Percentiles rank a stretch among this genome's conserved stretches.
These are phyloP conservation scores for Trissolcus basalis DNA, from an alignment of 1,140 invertebrate species.

Conservation along the genomic window DNA sequence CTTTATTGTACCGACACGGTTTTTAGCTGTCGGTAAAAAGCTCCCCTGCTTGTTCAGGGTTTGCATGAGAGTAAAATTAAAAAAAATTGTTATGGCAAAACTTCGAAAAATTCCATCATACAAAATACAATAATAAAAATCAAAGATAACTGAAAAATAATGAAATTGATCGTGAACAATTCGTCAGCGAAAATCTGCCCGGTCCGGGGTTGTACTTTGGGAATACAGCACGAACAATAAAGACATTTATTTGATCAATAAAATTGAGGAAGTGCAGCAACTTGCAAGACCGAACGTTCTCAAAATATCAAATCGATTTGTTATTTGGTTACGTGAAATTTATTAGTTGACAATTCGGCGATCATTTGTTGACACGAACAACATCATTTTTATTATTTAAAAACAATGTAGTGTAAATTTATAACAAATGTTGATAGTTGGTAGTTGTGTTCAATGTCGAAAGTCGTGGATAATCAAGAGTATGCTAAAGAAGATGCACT, in stretches of 20 bases:
- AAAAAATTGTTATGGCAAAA: no score
- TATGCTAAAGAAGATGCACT: not conserved
- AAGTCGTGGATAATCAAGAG: no score
- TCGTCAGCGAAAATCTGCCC: not conserved
- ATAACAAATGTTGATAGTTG: not conserved
- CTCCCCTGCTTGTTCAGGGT: no score
- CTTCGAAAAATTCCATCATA: no score
- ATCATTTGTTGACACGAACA: no score
- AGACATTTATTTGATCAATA: conserved; percentile 49
- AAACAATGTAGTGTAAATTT: no score
- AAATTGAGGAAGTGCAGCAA: conserved; percentile 32
- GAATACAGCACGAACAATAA: conserved; percentile 25
- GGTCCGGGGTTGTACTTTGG: not conserved
- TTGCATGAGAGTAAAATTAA: no score
- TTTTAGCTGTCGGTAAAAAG: not conserved
- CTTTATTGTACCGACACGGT: conserved; percentile 1
- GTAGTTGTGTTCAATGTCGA: no score
- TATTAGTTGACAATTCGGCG: no score
- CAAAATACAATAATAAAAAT: no score
- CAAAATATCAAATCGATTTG: conserved; percentile 4
- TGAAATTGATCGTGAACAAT: not conserved
- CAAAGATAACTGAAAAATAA: no score
- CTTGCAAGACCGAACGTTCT: conserved; percentile 6
- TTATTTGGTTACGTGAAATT: not conserved
- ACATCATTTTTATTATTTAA: not conserved